A percentile compares a stretch with the other conserved stretches of the same genome.
These are phyloP conservation scores for Apostichopus californicus DNA, from an alignment of 35 echinoderm and acorn worm species.

Conservation along the genomic window DNA sequence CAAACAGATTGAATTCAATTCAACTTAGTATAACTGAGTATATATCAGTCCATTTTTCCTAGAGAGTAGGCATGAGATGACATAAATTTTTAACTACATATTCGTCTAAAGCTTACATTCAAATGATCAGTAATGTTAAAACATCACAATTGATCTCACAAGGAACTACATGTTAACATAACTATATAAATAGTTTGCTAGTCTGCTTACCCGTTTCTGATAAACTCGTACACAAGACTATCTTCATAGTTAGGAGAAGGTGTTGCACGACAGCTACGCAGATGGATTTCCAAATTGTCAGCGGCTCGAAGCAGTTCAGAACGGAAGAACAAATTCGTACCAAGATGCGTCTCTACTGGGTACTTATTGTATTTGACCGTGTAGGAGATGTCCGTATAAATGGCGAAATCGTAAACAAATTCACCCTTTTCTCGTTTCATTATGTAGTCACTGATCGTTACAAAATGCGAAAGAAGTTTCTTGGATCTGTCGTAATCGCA, in stretches of 20 bases:
- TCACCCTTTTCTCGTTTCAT: not conserved
- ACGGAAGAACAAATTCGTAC: not conserved
- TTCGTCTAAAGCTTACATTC: no score
- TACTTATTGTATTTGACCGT: constrained; percentile 6
- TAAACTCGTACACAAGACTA: constrained; percentile 1
- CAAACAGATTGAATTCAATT: no score
- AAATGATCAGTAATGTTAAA: no score
- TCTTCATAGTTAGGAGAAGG: not conserved
- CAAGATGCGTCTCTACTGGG: not conserved
- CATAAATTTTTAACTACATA: no score
- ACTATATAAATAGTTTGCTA: no score
- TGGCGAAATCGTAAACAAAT: constrained; percentile 1
- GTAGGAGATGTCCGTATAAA: constrained; percentile 19
- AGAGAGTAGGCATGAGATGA: no score
- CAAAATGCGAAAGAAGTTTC: not conserved
- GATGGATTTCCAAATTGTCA: not conserved
- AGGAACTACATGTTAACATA: no score
- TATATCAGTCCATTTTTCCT: no score
- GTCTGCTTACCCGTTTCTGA: not conserved
- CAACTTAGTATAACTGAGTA: no score
- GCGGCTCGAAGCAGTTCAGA: constrained; percentile 4
- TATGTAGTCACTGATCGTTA: constrained; percentile 3
- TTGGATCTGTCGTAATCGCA: constrained; percentile 35
- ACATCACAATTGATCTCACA: no score
- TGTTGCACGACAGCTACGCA: constrained; percentile 24